Evolutionary conservation across 2,113 vertebrate genomes (phyloP).

Genomic region (Anhinga rufa): DNA sequence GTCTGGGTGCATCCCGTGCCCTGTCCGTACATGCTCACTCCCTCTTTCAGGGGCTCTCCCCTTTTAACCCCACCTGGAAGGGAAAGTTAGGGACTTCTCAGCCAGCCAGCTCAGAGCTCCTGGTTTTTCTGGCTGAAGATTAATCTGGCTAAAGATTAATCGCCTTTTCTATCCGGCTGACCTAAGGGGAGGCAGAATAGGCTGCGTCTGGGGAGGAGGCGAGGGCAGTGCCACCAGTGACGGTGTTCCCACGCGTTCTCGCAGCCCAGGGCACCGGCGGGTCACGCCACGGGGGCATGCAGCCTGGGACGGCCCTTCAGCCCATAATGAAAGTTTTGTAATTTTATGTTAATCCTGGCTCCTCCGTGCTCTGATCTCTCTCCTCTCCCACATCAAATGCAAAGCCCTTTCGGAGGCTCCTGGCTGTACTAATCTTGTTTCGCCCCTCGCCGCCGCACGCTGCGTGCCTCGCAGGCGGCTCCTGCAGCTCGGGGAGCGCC

Average conservation of each 20-base stretch:
- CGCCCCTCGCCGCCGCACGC: fast-evolving
- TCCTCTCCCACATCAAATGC: background rate
- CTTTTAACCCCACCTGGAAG: background rate
- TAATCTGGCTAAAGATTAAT: background rate
- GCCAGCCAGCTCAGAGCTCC: background rate
- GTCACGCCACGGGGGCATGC: background rate
- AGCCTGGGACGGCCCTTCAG: background rate
- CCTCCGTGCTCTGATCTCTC: background rate
- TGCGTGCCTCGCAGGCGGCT: background rate
- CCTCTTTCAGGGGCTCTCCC: background rate
- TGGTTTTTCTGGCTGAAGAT: background rate
- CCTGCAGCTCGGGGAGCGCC: fast-evolving
- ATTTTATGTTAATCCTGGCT: background rate
- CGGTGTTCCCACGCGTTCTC: background rate
- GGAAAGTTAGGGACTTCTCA: background rate
- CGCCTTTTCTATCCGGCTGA: background rate
- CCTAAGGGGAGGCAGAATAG: background rate
- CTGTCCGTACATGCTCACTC: fast-evolving
- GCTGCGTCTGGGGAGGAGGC: background rate
- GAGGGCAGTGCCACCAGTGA: background rate
- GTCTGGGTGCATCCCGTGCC: background rate
- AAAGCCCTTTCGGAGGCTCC: background rate
- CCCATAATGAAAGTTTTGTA: background rate
- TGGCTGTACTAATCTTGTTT: background rate
- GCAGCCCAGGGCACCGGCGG: background rate